These are phyloP conservation scores for Calephelis nemesis DNA, from an alignment of 1,140 invertebrate species.

Conservation along the genomic window DNA sequence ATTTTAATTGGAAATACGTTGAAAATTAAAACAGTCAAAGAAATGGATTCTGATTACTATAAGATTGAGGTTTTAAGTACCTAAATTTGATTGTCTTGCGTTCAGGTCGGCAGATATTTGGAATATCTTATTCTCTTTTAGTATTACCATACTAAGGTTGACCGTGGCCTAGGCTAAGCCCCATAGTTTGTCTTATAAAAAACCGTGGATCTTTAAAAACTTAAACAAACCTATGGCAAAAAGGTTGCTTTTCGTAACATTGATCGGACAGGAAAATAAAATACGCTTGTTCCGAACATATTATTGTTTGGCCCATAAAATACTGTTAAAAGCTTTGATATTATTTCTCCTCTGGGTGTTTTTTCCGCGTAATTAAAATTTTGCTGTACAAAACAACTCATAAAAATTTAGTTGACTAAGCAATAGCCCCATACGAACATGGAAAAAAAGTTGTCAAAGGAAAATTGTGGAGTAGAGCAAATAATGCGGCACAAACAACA, in stretches of 20 bases:
- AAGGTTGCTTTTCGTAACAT: neutral
- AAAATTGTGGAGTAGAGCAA: slow-evolving; percentile 65
- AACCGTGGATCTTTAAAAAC: too few species aligned
- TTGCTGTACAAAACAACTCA: slow-evolving; percentile 18
- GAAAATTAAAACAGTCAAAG: neutral
- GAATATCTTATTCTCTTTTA: too few species aligned
- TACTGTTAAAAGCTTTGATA: slow-evolving; percentile 16
- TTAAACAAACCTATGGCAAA: too few species aligned
- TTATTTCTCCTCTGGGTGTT: slow-evolving; percentile 11
- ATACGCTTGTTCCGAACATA: neutral
- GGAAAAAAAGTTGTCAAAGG: slow-evolving; percentile 64
- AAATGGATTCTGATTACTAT: too few species aligned
- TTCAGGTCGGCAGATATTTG: too few species aligned
- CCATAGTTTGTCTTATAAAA: too few species aligned
- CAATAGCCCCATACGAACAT: slow-evolving; percentile 41
- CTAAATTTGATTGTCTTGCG: too few species aligned
- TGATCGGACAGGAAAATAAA: neutral
- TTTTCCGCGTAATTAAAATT: slow-evolving; percentile 32
- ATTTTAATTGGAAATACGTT: slow-evolving; percentile 3
- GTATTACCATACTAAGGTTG: too few species aligned
- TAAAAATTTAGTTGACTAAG: slow-evolving; percentile 35
- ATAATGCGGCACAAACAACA: slow-evolving; percentile 70
- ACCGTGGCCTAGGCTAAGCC: too few species aligned
- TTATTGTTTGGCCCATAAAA: slow-evolving; percentile 4
- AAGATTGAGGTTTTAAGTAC: too few species aligned